Percentiles rank a stretch among this genome's conserved stretches.
Conservation (phyloP, 2,888 invertebrate species). For the Strigamia transsilvanica region DNA sequence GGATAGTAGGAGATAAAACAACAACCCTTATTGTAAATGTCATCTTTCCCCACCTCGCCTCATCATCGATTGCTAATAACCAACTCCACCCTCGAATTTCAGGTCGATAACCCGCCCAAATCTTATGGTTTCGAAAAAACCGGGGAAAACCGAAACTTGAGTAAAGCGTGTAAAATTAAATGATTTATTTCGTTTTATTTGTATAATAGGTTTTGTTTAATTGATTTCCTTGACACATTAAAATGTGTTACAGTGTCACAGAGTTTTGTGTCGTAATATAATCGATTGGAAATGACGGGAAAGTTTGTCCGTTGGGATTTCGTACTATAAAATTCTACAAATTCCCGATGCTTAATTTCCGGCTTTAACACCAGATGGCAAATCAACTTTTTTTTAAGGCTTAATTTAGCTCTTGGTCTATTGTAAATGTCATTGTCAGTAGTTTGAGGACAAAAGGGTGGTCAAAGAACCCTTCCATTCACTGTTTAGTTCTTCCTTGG, state of each 20-base stretch:
- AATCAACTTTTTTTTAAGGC: not conserved
- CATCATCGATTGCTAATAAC: slow-evolving; percentile 21
- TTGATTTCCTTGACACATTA: too few relatives aligned
- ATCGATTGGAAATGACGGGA: not conserved
- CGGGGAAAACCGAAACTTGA: not conserved
- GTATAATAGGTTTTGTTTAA: too few relatives aligned
- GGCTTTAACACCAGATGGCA: not conserved
- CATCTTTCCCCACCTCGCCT: slow-evolving; percentile 17
- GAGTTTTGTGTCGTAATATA: not conserved
- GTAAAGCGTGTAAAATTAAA: too few relatives aligned
- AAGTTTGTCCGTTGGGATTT: slow-evolving; percentile 3
- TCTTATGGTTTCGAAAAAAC: not conserved
- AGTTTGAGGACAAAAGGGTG: slow-evolving; percentile 22
- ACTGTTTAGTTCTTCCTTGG: not conserved
- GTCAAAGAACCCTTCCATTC: not conserved
- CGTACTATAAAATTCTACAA: not conserved
- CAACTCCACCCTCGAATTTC: slow-evolving; percentile 30
- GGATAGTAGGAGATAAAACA: not conserved
- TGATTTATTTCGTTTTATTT: too few relatives aligned
- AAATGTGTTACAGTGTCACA: not conserved
- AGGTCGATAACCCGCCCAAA: slow-evolving; percentile 12
- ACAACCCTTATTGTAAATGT: slow-evolving; percentile 26
- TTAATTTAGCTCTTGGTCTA: not conserved
- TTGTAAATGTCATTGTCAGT: slow-evolving; percentile 31
- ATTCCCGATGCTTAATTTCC: not conserved